Evolutionary conservation across 2,888 invertebrate species (phyloP).

Genomic region (Punctoribates punctum): DNA sequence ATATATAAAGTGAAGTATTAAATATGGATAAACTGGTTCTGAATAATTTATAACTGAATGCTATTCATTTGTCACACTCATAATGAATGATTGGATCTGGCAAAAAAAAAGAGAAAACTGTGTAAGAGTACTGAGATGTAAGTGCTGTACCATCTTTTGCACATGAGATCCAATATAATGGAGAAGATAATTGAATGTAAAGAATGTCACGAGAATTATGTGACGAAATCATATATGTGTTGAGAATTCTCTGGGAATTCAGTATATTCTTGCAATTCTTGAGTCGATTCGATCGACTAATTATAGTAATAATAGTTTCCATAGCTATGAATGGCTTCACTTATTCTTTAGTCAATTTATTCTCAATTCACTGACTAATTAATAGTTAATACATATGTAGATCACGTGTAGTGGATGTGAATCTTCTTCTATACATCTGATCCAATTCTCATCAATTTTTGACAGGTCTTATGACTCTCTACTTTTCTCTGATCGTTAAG

Average conservation of each 20-base stretch:
- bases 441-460: background rate
- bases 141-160: too few relatives aligned
- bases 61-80: too few relatives aligned
- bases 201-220: too few relatives aligned
- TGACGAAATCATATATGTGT: background rate
- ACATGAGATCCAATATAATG: too few relatives aligned
- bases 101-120: too few relatives aligned
- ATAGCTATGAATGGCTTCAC: conserved; percentile 4
- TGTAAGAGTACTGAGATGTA: too few relatives aligned
- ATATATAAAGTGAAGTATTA: too few relatives aligned
- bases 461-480: conserved; percentile 5
- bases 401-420: background rate
- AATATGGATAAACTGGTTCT: too few relatives aligned
- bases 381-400: conserved; percentile 2
- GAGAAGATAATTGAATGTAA: too few relatives aligned
- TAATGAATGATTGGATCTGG: too few relatives aligned
- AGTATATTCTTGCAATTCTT: background rate
- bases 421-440: background rate
- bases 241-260: background rate
- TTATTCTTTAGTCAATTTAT: background rate
- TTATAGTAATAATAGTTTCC: conserved; percentile 28
- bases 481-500: background rate
- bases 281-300: background rate
- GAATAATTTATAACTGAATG: too few relatives aligned
- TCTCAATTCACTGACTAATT: background rate